Base-by-base conservation (phyloP, 2,888 invertebrate genomes). In the Hermaeophaga mercurialis region DNA sequence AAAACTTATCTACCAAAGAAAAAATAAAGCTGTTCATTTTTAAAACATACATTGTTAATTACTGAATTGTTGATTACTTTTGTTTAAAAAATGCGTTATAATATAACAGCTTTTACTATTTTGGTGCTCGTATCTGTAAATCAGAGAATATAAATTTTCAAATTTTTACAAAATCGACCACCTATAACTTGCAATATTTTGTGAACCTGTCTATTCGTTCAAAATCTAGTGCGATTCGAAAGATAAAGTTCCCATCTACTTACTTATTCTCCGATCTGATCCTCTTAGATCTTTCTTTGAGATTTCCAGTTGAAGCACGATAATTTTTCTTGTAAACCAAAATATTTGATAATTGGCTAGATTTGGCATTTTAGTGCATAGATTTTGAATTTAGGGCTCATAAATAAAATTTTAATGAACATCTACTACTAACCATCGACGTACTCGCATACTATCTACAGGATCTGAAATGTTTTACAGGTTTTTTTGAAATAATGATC, bases 271-370 rank as follows among this genome's bases (percentile, higher is more conserved):
- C 12, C 33, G 43, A 50, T 41, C 15, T 12, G 38, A 49, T 49
- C 38, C 39, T 39, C 28, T 14, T 11, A 31, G 52, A 52, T 52
- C 33, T 33, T 52, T 31, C 4, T 22, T 7, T 8, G 43, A 44
- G 43, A 34, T 52, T 14, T 41, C 11, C 12, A 12, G 34, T 36
- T 2, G 19, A 15, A 31, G 22, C 41, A 28, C 28, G 33, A 45
- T 48, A 38, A 53, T 24, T 38, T 47, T 53, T 53, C 47, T 46
- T 39, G 45, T 52, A 58, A 54, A 54, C 39, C 53, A 41, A 60
- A 57, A 52, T 52, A 52, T 57, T 43, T 45, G 39, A 52, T 60
- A 60, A 60, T 60, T 54, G 60, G 60, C 31, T 19, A 46, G 52
- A 54, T 57, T 60, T 60, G 53, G 57, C 60, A 60, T 38, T 57